Percentiles rank a stretch among this genome's conserved stretches.
Evolutionary conservation across 2,113 vertebrate genomes (phyloP).

Genomic region (Antechinus flavipes): DNA sequence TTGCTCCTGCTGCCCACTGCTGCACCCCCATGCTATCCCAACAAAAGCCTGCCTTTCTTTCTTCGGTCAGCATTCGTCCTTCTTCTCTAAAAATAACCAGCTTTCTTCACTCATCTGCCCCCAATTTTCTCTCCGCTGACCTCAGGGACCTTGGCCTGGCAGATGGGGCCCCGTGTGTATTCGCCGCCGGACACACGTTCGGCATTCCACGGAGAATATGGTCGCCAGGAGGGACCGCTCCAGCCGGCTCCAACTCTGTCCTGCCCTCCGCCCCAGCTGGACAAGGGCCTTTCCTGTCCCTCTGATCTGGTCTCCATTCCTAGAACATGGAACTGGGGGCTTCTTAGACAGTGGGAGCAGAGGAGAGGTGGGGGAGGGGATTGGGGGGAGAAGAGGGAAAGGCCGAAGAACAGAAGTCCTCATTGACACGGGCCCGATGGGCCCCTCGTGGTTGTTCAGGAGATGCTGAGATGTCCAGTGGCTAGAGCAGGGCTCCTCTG

Average conservation of each 20-base stretch:
- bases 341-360: neutral
- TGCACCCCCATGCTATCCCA: neutral
- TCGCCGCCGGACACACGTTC: neutral
- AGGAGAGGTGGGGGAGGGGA: neutral
- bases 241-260: neutral
- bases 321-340: neutral
- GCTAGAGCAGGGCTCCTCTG: neutral
- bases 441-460: neutral
- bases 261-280: neutral
- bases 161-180: neutral
- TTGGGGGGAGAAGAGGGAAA: neutral
- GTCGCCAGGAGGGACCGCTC: neutral
- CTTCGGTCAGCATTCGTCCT: neutral
- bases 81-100: conserved; percentile 1
- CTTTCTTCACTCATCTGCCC: neutral
- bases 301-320: neutral
- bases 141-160: neutral
- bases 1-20: neutral
- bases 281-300: neutral
- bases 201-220: neutral
- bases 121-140: neutral
- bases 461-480: neutral
- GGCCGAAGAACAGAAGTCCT: neutral
- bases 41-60: neutral
- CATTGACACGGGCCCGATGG: neutral